A percentile compares a stretch with the other conserved stretches of the same genome.
Evolutionary conservation across 2,113 vertebrate genomes (phyloP).

Genomic region (Potamarius usumacintae): DNA sequence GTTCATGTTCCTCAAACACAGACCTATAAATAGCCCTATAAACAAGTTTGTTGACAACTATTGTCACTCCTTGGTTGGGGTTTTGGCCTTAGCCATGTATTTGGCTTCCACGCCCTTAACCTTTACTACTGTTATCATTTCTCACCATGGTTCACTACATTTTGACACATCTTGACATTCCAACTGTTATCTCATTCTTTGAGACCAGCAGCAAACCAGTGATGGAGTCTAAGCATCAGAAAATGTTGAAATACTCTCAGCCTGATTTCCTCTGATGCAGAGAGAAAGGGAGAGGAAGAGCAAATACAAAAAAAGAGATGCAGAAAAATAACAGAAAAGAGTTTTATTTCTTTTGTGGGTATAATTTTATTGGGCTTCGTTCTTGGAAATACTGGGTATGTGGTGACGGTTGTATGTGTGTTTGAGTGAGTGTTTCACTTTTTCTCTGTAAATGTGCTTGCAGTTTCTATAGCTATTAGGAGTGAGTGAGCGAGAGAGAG

Average conservation of each 20-base stretch:
- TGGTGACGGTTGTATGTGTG: slow-evolving; percentile 18
- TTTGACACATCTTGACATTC: slow-evolving; percentile 37
- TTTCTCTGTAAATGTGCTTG: background rate
- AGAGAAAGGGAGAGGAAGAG: background rate
- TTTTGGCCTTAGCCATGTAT: slow-evolving; percentile 19
- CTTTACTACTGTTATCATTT: slow-evolving; percentile 25
- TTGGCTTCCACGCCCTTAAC: slow-evolving; percentile 47
- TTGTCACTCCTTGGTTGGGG: background rate
- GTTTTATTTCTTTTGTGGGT: slow-evolving; percentile 31
- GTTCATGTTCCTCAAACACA: too few relatives aligned
- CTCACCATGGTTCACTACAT: slow-evolving; percentile 32
- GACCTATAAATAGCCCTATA: too few relatives aligned
- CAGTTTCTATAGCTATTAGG: slow-evolving; percentile 5
- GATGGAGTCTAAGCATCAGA: slow-evolving; percentile 41
- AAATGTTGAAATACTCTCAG: slow-evolving; percentile 25
- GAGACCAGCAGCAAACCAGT: slow-evolving; percentile 31
- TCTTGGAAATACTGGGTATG: slow-evolving; percentile 30
- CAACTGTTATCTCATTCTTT: slow-evolving; percentile 35
- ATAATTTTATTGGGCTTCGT: slow-evolving; percentile 17
- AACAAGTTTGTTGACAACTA: too few relatives aligned
- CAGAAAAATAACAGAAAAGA: background rate
- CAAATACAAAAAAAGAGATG: background rate
- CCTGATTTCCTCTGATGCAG: slow-evolving; percentile 14
- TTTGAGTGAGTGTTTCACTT: background rate
- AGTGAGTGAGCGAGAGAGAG: background rate